These are phyloP conservation scores for Drosophila paulistorum DNA, from an alignment of 1,140 invertebrate species.

Conservation along the genomic window DNA sequence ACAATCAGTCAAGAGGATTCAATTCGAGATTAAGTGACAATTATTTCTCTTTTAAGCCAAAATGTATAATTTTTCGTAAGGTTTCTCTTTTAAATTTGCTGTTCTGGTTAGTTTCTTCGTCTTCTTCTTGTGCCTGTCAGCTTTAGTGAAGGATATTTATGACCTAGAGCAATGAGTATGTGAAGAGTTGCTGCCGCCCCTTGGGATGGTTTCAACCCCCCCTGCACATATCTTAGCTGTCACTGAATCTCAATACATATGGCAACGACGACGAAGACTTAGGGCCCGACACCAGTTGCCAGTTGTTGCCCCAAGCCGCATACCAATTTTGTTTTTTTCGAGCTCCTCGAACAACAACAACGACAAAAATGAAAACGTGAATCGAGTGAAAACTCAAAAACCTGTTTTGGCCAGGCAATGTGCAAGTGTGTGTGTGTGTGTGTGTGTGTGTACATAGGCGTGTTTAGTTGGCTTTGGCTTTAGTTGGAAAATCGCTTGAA, in stretches of 20 bases:
- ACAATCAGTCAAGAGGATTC: neutral
- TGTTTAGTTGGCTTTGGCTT: conserved; percentile 9
- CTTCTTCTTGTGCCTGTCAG: too few species aligned
- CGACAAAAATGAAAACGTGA: conserved; percentile 56
- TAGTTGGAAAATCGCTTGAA: conserved; percentile 5
- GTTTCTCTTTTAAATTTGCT: too few species aligned
- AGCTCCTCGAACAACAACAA: conserved; percentile 11
- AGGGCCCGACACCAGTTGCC: conserved; percentile 32
- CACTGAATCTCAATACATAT: neutral
- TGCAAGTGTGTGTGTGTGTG: neutral
- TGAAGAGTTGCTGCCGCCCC: too few species aligned
- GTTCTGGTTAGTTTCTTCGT: too few species aligned
- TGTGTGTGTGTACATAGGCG: conserved; percentile 7
- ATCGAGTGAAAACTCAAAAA: conserved; percentile 79
- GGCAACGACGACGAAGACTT: conserved; percentile 18
- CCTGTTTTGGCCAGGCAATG: conserved; percentile 58
- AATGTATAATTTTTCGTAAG: too few species aligned
- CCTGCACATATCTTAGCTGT: neutral
- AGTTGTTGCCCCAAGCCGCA: conserved; percentile 51
- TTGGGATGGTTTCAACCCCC: too few species aligned
- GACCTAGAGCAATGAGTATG: too few species aligned
- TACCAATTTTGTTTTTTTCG: conserved; percentile 68
- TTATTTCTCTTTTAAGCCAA: too few species aligned
- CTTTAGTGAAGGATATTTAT: too few species aligned
- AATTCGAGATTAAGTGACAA: neutral